Conservation (phyloP, 2,113 vertebrate species). For the Phalacrocorax brasilianus region DNA sequence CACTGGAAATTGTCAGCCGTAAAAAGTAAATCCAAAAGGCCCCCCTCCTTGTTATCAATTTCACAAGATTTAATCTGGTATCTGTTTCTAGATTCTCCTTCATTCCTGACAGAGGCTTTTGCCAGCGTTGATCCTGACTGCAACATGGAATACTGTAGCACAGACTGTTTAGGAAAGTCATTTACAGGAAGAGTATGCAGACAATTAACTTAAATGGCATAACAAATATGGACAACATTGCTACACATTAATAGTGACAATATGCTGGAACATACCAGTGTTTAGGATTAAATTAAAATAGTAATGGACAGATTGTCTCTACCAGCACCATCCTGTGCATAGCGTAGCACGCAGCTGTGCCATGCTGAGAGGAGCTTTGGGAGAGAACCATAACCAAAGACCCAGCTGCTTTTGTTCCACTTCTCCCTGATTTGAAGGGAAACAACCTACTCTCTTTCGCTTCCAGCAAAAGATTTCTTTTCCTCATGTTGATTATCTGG, state of each 20-base stretch:
- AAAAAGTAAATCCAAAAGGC: neutral
- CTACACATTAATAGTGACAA: slow-evolving; percentile 25
- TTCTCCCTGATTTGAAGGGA: neutral
- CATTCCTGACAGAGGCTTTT: neutral
- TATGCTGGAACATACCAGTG: neutral
- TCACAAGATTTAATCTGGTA: neutral
- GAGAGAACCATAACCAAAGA: neutral
- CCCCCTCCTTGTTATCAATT: neutral
- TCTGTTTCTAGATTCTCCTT: neutral
- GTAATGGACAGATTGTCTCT: slow-evolving; percentile 26
- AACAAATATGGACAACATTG: slow-evolving; percentile 26
- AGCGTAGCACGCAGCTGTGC: neutral
- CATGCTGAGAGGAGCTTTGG: neutral
- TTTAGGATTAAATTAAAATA: slow-evolving; percentile 34
- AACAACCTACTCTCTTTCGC: neutral
- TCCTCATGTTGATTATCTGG: neutral
- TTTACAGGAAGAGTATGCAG: slow-evolving; percentile 15
- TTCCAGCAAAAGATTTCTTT: neutral
- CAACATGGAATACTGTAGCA: neutral
- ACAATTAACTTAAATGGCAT: slow-evolving; percentile 25
- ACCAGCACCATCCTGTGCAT: neutral
- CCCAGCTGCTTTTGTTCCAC: neutral
- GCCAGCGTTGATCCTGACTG: neutral
- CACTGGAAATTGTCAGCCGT: neutral
- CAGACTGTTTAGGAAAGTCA: neutral